Conservation (phyloP, 2,797 vertebrate genomes). For the Rhinophrynus dorsalis region DNA sequence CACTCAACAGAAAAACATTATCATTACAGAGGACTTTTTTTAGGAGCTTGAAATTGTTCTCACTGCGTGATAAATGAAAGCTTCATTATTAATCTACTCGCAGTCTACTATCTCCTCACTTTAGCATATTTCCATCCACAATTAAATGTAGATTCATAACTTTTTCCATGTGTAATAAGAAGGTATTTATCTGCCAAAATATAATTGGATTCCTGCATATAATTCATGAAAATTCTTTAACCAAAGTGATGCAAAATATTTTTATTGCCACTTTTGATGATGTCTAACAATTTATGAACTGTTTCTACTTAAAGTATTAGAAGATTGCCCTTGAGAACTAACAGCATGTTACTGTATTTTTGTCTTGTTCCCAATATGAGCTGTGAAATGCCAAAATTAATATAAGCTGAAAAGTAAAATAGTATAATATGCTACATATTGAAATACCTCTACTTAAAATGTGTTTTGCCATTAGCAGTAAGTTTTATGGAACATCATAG, state of each 20-base stretch:
- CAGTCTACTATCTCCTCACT: too few species aligned
- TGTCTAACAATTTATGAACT: constrained; percentile 49
- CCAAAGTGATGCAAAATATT: neutral
- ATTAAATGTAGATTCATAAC: neutral
- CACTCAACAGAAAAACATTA: neutral
- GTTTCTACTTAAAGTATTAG: constrained; percentile 54
- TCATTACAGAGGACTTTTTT: neutral
- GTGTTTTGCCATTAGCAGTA: constrained; percentile 69
- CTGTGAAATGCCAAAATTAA: constrained; percentile 63
- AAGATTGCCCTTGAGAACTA: constrained; percentile 67
- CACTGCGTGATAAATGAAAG: too few species aligned
- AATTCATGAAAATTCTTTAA: neutral
- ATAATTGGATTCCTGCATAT: neutral
- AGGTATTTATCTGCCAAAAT: neutral
- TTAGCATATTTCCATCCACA: neutral
- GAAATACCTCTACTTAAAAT: constrained; percentile 73
- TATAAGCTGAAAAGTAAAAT: constrained; percentile 69
- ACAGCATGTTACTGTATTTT: constrained; percentile 66
- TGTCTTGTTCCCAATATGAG: constrained; percentile 62
- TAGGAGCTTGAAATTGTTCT: too few species aligned
- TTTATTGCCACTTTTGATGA: too few species aligned
- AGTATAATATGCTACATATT: constrained; percentile 62
- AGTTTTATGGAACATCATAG: constrained; percentile 67
- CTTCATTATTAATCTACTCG: too few species aligned
- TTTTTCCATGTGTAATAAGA: neutral